A percentile compares a stretch with the other conserved stretches of the same genome.
phyloP scores from a whole-genome alignment of 2,797 vertebrate species.

The Eulemur albifrons region DNA sequence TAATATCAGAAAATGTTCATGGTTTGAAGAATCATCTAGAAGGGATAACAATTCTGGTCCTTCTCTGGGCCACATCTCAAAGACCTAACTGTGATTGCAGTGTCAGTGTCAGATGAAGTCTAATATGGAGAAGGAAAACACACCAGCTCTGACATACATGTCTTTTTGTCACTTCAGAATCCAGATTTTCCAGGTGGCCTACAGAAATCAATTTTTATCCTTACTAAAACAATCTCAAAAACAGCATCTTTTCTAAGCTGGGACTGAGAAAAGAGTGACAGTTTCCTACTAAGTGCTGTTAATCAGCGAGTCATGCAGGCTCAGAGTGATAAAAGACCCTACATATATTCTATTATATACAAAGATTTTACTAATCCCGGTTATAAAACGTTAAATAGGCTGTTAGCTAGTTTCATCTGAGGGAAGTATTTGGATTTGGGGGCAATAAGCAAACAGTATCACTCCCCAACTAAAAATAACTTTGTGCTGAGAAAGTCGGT shows the following conservation, averaged over 20 bases:
- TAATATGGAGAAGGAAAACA: neutral
- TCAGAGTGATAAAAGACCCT: neutral
- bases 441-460: neutral
- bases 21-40: neutral
- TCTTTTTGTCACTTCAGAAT: neutral
- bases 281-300: neutral
- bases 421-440: neutral
- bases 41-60: neutral
- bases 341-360: neutral
- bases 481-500: neutral
- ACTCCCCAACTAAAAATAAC: slow-evolving; percentile 22
- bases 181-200: neutral
- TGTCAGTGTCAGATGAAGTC: neutral
- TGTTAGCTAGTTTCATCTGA: neutral
- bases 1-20: neutral
- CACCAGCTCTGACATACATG: neutral
- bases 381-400: neutral
- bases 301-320: neutral
- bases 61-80: neutral
- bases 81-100: neutral
- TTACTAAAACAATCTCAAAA: neutral
- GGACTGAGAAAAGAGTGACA: neutral
- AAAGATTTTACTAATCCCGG: neutral
- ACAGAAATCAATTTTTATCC: neutral
- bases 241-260: neutral